Evolutionary conservation across 1,140 invertebrate species (phyloP), one percentile per base, ranked within the genome.

Genomic region (Heliconius himera): DNA sequence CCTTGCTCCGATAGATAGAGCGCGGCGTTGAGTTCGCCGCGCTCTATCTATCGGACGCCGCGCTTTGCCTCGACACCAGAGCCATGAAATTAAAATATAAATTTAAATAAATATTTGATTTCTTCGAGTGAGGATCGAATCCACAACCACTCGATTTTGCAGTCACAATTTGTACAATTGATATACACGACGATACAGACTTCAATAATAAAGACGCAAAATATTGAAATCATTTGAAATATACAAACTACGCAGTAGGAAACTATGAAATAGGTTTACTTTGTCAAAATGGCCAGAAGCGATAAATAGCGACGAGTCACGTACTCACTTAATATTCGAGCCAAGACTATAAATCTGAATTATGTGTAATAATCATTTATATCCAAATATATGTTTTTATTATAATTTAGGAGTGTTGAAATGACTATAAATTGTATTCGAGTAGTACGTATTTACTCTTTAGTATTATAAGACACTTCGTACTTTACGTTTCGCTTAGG

Each of bases 181-280:
- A 36, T 5, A 36, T 8, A 36, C 33, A 6, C 33, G 0, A 36
- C 6, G 33, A 36, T 36, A 36, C 33, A 8, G 33, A 13, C 13
- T 46, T 46, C 41, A 46, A 73, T 51, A 60, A n/a, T 26, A 16
- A 49, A n/a, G n/a, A 80, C 79, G 74, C 71, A 80, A 76, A 73
- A 77, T 66, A 54, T 70, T 36, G 22, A 74, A 74, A 74, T 81
- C 73, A 51, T 41, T 66, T 77, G 49, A 74, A 26, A 33, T 38
- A 41, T 76, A n/a, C 22, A 29, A 82, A 83, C 83, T 88, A 81
- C 86, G 86, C 83, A 86, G 77, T 73, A 75, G 70, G 20, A 74
- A 70, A 51, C 38, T 38, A 49, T 76, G 33, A 77, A 71, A 54
- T 77, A 81, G 71, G 75, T 76, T 76, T 77, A 83, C 80, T 83